phyloP scores from a whole-genome alignment of 2,888 invertebrate genomes.

The Schrankia costaestrigalis region DNA sequence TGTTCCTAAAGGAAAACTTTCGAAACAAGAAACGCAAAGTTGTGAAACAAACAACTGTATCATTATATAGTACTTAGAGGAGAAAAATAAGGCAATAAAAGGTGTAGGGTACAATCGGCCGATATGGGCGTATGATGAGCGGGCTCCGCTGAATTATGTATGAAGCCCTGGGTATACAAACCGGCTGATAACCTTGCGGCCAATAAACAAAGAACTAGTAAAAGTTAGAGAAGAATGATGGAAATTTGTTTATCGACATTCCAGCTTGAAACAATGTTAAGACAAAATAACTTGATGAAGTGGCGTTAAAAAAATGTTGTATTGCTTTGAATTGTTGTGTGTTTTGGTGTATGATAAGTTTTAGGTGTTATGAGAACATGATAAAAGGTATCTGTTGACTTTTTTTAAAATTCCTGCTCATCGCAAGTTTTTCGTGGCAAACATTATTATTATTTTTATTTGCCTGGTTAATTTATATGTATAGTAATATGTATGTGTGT shows the following conservation, averaged over 20 bases:
- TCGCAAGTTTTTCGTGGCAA: too few species aligned
- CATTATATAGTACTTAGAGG: conserved; percentile 40
- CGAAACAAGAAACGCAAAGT: conserved; percentile 9
- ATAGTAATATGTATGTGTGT: too few species aligned
- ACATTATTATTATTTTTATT: too few species aligned
- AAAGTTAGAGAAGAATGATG: conserved; percentile 24
- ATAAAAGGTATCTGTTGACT: too few species aligned
- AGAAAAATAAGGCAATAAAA: conserved; percentile 39
- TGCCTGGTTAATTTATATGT: too few species aligned
- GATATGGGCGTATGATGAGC: conserved; percentile 51
- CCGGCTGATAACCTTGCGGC: conserved; percentile 29
- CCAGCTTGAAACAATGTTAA: background rate
- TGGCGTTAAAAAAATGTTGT: too few species aligned
- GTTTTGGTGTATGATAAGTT: too few species aligned
- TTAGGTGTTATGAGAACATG: too few species aligned
- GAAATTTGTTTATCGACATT: conserved; percentile 16
- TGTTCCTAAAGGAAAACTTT: too few species aligned
- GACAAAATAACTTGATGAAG: too few species aligned
- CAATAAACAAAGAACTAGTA: conserved; percentile 30
- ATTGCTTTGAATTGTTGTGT: too few species aligned
- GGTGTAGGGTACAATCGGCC: conserved; percentile 29
- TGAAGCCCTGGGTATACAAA: conserved; percentile 37
- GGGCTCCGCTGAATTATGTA: conserved; percentile 50
- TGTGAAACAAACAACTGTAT: conserved; percentile 10
- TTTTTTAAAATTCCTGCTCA: too few species aligned